Percentiles rank a stretch among this genome's conserved stretches.
These are phyloP conservation scores for Oryzias woworae DNA, from an alignment of 2,113 vertebrate species.

Conservation along the genomic window DNA sequence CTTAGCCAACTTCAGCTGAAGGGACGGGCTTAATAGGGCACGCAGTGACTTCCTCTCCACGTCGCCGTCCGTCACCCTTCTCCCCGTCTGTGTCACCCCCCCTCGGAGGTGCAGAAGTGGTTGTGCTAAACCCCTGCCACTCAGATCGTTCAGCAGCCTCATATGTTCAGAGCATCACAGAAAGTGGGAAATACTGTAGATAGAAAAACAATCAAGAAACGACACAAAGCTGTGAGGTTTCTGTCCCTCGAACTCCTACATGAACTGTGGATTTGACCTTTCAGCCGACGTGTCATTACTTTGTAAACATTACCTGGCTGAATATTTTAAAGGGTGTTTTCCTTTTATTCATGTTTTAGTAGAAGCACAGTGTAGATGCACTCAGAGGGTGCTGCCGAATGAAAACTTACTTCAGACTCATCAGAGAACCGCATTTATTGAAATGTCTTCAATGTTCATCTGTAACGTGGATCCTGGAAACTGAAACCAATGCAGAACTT, in stretches of 20 bases:
- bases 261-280: conserved; percentile 29
- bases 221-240: conserved; percentile 32
- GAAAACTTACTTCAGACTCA: conserved; percentile 22
- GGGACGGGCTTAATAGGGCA: conserved; percentile 70
- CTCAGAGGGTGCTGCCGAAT: conserved; percentile 1
- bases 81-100: conserved; percentile 2
- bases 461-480: conserved; percentile 27
- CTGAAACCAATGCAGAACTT: conserved; percentile 26
- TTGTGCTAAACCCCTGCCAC: too few relatives aligned
- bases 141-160: too few relatives aligned
- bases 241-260: conserved; percentile 46
- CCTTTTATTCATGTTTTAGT: conserved; percentile 30
- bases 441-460: conserved; percentile 45
- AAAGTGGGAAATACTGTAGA: conserved; percentile 10
- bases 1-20: conserved; percentile 84
- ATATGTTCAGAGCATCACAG: conserved; percentile 4
- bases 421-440: conserved; percentile 39
- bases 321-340: conserved; percentile 9
- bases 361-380: conserved; percentile 14
- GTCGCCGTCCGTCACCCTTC: conserved; percentile 1
- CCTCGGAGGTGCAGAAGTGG: conserved; percentile 5
- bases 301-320: conserved; percentile 7
- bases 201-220: conserved; percentile 17
- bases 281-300: conserved; percentile 7
- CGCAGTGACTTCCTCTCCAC: background rate